Percentiles rank a stretch among this genome's conserved stretches.
phyloP scores from a whole-genome alignment of 2,113 vertebrate species.

The Pollachius pollachius region DNA sequence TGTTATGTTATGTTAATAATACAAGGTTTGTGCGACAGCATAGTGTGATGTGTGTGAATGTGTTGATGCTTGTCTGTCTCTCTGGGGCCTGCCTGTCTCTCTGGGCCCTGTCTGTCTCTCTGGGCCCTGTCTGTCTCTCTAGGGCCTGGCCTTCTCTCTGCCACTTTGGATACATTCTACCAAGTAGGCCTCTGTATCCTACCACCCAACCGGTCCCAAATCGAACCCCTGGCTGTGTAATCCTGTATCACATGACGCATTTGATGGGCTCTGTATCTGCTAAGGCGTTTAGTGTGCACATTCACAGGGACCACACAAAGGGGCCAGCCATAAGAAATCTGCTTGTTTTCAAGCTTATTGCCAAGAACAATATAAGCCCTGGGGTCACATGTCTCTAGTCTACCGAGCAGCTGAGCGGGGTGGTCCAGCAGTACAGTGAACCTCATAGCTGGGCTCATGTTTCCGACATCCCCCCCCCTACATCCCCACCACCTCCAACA shows the following conservation, averaged over 20 bases:
- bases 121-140: no score
- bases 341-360: constrained; percentile 10
- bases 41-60: no score
- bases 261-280: background rate
- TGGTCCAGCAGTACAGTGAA: no score
- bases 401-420: constrained; percentile 13
- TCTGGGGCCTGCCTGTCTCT: no score
- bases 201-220: background rate
- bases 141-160: no score
- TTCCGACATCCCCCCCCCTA: no score
- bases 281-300: background rate
- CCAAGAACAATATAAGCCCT: constrained; percentile 31
- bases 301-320: background rate
- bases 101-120: no score
- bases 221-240: constrained; percentile 7
- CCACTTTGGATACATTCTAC: background rate
- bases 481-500: no score
- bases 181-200: background rate
- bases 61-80: no score
- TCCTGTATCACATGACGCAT: constrained; percentile 42
- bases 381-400: constrained; percentile 46
- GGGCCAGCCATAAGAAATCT: background rate
- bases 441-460: no score
- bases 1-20: no score
- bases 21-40: no score